Conservation (phyloP, 1,140 invertebrate species). For the Trichoplusia ni region DNA sequence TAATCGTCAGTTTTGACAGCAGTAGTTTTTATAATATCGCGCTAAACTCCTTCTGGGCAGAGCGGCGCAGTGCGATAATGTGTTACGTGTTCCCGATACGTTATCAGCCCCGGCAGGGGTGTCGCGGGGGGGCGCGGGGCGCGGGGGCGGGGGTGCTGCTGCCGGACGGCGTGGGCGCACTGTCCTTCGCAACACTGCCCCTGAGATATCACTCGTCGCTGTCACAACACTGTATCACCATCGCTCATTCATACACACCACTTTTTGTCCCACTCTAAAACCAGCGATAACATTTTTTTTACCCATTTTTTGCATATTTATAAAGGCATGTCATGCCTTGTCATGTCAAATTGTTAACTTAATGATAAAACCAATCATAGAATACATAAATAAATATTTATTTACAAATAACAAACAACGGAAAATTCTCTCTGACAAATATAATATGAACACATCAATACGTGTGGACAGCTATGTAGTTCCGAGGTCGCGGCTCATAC, state of each 20-base stretch:
- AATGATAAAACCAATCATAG: no score
- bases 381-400: no score
- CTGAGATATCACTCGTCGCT: constrained; percentile 51
- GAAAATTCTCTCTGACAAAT: not conserved
- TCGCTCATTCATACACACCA: constrained; percentile 27
- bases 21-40: not conserved
- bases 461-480: constrained; percentile 15
- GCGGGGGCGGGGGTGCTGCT: constrained; percentile 19
- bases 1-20: no score
- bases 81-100: constrained; percentile 37
- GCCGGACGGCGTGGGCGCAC: constrained; percentile 62
- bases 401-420: not conserved
- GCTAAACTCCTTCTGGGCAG: not conserved
- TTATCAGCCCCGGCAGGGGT: constrained; percentile 34
- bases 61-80: not conserved
- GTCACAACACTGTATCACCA: constrained; percentile 55
- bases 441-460: constrained; percentile 23
- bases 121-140: constrained; percentile 11
- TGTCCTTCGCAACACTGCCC: constrained; percentile 66
- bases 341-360: not conserved
- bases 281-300: constrained; percentile 19
- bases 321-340: constrained; percentile 6
- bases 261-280: constrained; percentile 21
- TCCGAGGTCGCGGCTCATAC: constrained; percentile 35
- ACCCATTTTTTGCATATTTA: not conserved